Evolutionary conservation across 2,113 vertebrate species (phyloP).

Genomic region (Catharus minimus): DNA sequence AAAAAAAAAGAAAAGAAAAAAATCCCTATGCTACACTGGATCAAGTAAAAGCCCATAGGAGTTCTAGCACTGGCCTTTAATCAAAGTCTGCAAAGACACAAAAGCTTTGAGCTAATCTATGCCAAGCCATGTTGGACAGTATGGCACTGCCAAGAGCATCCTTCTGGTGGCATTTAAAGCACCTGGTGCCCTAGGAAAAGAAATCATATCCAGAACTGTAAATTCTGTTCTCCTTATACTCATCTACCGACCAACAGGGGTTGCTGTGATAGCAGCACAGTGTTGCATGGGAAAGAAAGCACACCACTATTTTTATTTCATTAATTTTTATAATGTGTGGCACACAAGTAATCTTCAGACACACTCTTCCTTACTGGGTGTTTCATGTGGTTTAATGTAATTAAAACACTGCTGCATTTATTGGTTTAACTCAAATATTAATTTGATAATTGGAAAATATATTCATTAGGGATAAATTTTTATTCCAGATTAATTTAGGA

Average conservation of each 20-base stretch:
- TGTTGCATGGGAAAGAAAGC: not conserved
- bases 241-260: conserved; percentile 1
- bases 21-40: conserved; percentile 61
- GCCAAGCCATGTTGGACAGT: conserved; percentile 75
- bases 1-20: not conserved
- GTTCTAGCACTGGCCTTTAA: conserved; percentile 76
- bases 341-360: not conserved
- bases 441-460: conserved; percentile 68
- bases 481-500: conserved; percentile 58
- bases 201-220: conserved; percentile 38
- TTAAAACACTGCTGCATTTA: conserved; percentile 52
- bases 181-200: conserved; percentile 75
- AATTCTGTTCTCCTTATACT: conserved; percentile 39
- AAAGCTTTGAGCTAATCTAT: conserved; percentile 76
- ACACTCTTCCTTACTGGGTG: conserved; percentile 29
- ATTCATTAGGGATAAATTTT: conserved; percentile 50
- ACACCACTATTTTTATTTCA: not conserved
- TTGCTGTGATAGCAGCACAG: conserved; percentile 35
- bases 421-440: conserved; percentile 62
- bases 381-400: conserved; percentile 38
- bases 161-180: conserved; percentile 80
- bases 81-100: conserved; percentile 79
- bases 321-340: conserved; percentile 34
- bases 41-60: conserved; percentile 74
- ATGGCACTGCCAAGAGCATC: conserved; percentile 74